phyloP scores from a whole-genome alignment of 1,140 invertebrate species.

The Oppia nitens region DNA sequence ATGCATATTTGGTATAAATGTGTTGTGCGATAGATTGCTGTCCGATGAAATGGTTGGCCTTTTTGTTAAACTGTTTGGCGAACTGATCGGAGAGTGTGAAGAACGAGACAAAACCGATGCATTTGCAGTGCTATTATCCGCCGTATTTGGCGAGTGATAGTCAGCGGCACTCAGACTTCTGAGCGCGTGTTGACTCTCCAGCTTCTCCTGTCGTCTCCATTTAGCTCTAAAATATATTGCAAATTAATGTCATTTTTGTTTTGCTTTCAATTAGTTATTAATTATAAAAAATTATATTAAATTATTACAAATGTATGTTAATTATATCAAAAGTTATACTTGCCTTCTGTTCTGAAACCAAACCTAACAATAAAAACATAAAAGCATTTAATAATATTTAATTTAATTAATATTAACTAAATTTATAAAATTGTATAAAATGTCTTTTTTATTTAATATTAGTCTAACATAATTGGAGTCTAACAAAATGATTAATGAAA shows the following conservation, averaged over 20 bases:
- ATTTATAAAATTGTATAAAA: not conserved
- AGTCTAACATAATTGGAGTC: not conserved
- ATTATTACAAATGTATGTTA: no score
- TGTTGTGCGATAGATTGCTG: not conserved
- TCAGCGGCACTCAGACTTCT: slow-evolving; percentile 15
- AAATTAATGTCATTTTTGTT: not conserved
- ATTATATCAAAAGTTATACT: not conserved
- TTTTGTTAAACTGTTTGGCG: not conserved
- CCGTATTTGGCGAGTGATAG: not conserved
- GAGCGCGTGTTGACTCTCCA: slow-evolving; percentile 20
- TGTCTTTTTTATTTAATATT: not conserved
- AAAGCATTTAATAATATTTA: not conserved
- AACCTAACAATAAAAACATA: slow-evolving; percentile 9
- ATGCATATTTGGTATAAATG: not conserved
- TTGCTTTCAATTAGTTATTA: no score
- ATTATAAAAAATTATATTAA: no score
- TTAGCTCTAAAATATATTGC: slow-evolving; percentile 12
- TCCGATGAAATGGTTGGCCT: not conserved
- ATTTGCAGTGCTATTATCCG: not conserved
- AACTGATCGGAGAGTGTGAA: not conserved
- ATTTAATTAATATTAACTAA: not conserved
- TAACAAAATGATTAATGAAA: no score
- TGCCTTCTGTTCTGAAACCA: slow-evolving; percentile 20
- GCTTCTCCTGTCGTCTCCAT: slow-evolving; percentile 20
- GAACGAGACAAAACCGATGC: not conserved